Evolutionary conservation across 2,797 vertebrate genomes (phyloP), one percentile per base, ranked within the genome.

Genomic region (Micropoecilia bifurca): DNA sequence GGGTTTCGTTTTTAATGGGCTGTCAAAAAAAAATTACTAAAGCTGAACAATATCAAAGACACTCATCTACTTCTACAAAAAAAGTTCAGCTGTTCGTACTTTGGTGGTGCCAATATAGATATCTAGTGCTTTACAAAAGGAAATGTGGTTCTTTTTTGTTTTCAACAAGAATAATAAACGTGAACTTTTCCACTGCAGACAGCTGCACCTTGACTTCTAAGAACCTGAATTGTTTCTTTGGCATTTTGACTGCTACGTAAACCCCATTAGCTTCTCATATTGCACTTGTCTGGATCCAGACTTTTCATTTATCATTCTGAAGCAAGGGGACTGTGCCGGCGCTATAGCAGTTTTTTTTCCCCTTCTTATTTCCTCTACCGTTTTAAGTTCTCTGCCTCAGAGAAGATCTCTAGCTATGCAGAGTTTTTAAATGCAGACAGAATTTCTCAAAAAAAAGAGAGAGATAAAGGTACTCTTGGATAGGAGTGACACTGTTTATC

Each of bases 361-460:
- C 74, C 22, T 55, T 47, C 10, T 28, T 77, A 75, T 79, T 71
- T 76, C 47, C 63, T 77, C 48, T 79, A 43, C 75, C 72, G 50
- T 81, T 74, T 80, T 72, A 47, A 68, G 82, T 79, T 80, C 76
- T 41, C 45, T 73, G 59, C 55, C 76, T 71, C 7, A 1, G 78
- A 90, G 84, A 82, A 83, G 85, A 88, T 88, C 77, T 2, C 81
- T 84, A 81, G 89, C 90, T 81, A 85, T 84, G 83, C 79, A 55
- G 85, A 88, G 90, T 91, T 90, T 91, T 77, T 89, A 89, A 91
- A 90, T 79, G 82, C 74, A 45, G 83, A 83, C 71, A 72, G 78
- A 86, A 83, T 82, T 91, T 94, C 85, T 84, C 63, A 78, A 73
- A 61, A 1, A 18, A 61, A 61, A 61, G 86, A 91, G 87, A 83